phyloP scores from a whole-genome alignment of 92 coral and sea anemone genomes.

The Bergia puertoricense region DNA sequence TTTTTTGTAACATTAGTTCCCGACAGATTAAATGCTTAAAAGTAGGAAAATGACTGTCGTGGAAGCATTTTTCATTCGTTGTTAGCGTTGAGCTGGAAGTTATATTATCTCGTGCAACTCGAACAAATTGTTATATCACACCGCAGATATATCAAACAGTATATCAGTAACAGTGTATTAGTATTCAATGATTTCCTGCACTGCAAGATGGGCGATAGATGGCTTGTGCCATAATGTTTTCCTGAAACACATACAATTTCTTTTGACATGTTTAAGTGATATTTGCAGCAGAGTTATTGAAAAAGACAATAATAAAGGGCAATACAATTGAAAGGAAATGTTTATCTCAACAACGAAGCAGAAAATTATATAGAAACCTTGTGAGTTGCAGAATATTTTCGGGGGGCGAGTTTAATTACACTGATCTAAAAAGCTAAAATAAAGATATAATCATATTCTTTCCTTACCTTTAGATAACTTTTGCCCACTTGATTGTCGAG shows the following conservation, averaged over 20 bases:
- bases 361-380: neutral
- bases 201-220: neutral
- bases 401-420: neutral
- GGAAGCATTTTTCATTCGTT: too few species aligned
- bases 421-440: neutral
- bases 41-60: too few species aligned
- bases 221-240: neutral
- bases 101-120: too few species aligned
- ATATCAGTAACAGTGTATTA: too few species aligned
- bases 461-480: conserved; percentile 22
- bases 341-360: neutral
- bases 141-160: too few species aligned
- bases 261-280: neutral
- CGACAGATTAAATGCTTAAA: too few species aligned
- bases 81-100: too few species aligned
- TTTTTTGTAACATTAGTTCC: too few species aligned
- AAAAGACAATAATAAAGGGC: neutral
- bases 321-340: too few species aligned
- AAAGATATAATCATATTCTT: neutral
- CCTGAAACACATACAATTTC: neutral
- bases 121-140: too few species aligned
- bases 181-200: neutral
- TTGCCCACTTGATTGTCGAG: conserved; percentile 1
- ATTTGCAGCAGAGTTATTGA: neutral
- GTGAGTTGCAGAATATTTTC: neutral